These are phyloP conservation scores for Schizaphis graminum DNA, from an alignment of 2,888 invertebrate species.

Conservation along the genomic window DNA sequence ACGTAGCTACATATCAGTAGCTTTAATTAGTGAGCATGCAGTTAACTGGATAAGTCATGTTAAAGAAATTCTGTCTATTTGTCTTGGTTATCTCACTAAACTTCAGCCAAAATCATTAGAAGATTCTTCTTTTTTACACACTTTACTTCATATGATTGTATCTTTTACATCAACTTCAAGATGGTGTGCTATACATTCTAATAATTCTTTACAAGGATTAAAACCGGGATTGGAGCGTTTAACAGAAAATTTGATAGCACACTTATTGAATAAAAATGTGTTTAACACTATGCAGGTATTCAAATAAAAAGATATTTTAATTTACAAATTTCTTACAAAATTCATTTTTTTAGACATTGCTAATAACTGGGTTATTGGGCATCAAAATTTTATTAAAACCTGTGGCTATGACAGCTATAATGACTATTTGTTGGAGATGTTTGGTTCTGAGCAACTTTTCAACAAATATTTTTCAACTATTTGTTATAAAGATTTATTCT, in stretches of 20 bases:
- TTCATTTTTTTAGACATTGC: conserved; percentile 77
- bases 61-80: conserved; percentile 85
- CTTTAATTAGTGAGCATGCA: conserved; percentile 88
- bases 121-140: conserved; percentile 87
- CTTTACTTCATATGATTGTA: conserved; percentile 89
- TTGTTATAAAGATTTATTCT: conserved; percentile 90
- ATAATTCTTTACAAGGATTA: conserved; percentile 85
- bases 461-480: conserved; percentile 80
- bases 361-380: conserved; percentile 86
- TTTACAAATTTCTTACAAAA: neutral
- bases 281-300: conserved; percentile 82
- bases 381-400: conserved; percentile 86
- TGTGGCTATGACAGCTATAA: conserved; percentile 86
- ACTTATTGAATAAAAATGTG: conserved; percentile 88
- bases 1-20: conserved; percentile 88
- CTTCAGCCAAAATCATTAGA: conserved; percentile 86
- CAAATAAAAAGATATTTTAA: conserved; percentile 39
- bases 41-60: conserved; percentile 92
- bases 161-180: conserved; percentile 91
- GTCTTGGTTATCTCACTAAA: conserved; percentile 81
- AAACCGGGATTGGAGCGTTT: conserved; percentile 89
- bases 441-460: conserved; percentile 87
- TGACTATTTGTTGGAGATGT: conserved; percentile 88
- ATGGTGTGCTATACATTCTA: conserved; percentile 83
- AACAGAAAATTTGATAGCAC: conserved; percentile 93